Percentiles rank a stretch among this genome's conserved stretches.
Conservation (phyloP, 53 echinoderm and acorn worm species). For the Crossaster papposus region DNA sequence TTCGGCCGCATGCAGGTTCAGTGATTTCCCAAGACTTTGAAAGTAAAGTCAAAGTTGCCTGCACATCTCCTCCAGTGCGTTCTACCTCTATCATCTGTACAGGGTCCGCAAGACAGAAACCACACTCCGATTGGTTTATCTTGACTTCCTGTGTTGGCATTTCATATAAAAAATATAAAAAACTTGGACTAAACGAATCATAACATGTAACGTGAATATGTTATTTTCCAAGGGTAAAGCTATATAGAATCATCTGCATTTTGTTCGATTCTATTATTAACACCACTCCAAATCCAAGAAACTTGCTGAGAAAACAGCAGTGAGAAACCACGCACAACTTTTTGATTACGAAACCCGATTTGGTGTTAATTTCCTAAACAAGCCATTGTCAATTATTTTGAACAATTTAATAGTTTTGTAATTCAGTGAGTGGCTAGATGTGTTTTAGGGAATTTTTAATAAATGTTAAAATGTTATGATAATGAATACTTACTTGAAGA, state of each 20-base stretch:
- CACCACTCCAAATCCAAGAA: too few relatives aligned
- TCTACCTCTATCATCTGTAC: background rate
- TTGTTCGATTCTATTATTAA: too few relatives aligned
- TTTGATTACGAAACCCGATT: too few relatives aligned
- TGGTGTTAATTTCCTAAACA: too few relatives aligned
- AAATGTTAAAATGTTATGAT: background rate
- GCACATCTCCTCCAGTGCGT: background rate
- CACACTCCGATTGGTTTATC: background rate
- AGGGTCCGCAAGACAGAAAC: background rate
- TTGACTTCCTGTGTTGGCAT: background rate
- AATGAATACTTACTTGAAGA: background rate
- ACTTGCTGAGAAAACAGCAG: too few relatives aligned
- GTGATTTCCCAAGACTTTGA: conserved; percentile 12
- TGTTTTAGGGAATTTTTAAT: background rate
- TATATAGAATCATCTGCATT: too few relatives aligned
- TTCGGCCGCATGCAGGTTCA: background rate
- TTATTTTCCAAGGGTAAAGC: too few relatives aligned
- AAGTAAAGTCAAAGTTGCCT: background rate
- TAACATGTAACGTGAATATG: too few relatives aligned
- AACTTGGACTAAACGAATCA: too few relatives aligned
- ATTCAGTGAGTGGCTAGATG: background rate
- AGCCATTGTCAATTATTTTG: too few relatives aligned
- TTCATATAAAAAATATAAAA: too few relatives aligned
- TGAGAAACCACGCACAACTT: too few relatives aligned
- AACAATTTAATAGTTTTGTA: background rate